phyloP scores from a whole-genome alignment of 2,797 vertebrate genomes.

The Rhabdomys pumilio region DNA sequence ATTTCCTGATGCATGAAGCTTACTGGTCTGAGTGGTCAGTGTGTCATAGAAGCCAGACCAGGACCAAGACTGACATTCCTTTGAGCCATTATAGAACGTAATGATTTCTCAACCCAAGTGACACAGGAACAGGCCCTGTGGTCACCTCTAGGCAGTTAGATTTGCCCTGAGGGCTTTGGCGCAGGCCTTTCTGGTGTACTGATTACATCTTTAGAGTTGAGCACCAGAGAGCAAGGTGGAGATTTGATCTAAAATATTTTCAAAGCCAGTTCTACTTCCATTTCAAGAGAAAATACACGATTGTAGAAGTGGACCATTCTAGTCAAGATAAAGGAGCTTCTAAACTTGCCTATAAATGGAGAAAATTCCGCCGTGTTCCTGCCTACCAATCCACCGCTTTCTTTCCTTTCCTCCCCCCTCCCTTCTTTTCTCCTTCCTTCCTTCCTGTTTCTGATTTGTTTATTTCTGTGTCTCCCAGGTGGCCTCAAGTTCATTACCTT shows the following conservation, averaged over 20 bases:
- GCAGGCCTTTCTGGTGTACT: neutral
- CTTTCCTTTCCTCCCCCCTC: too few relatives aligned
- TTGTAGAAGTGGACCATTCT: neutral
- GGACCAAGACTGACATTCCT: neutral
- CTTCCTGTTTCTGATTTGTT: neutral
- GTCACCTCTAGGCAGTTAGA: neutral
- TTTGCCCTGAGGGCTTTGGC: neutral
- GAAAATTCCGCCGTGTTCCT: neutral
- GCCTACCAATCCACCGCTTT: neutral
- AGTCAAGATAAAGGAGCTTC: conserved; percentile 8
- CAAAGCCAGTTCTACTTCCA: neutral
- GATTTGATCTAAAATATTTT: conserved; percentile 40
- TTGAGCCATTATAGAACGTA: neutral
- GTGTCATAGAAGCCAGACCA: neutral
- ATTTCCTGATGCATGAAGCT: neutral
- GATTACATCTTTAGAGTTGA: neutral
- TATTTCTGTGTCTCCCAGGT: neutral
- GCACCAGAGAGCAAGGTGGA: neutral
- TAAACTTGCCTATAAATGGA: neutral
- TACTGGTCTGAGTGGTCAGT: neutral
- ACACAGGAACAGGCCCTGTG: neutral
- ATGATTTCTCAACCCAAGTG: neutral
- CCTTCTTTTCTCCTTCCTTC: neutral
- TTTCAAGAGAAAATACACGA: neutral
- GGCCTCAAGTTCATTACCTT: neutral